Evolutionary conservation across 2,113 vertebrate genomes (phyloP).

Genomic region (Redunca redunca): DNA sequence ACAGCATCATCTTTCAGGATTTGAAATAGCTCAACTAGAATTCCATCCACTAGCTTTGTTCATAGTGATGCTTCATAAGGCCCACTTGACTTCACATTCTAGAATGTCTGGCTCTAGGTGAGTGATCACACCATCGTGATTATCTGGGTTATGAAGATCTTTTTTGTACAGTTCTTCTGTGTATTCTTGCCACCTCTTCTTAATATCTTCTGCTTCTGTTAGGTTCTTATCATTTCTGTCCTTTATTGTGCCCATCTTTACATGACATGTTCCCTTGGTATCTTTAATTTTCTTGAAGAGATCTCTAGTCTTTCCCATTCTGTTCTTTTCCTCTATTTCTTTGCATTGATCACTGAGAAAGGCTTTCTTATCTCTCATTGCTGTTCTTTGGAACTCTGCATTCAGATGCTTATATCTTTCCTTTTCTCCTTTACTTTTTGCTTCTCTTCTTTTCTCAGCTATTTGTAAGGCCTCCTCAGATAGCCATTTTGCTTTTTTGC

Average conservation of each 20-base stretch:
- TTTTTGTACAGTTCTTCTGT: background rate
- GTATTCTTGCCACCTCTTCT: background rate
- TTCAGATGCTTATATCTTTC: background rate
- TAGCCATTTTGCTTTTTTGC: background rate
- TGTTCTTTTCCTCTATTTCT: background rate
- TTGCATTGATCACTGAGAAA: background rate
- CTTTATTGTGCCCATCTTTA: background rate
- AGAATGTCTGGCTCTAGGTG: background rate
- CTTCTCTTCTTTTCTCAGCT: background rate
- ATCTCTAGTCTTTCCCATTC: background rate
- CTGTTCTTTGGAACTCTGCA: background rate
- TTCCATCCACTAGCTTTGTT: background rate
- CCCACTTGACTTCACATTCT: background rate
- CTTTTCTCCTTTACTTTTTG: background rate
- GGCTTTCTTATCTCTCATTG: background rate
- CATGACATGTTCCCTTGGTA: background rate
- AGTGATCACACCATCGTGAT: background rate
- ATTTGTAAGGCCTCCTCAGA: background rate
- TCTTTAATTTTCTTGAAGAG: background rate
- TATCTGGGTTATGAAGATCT: background rate
- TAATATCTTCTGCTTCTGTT: background rate
- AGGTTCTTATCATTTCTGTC: background rate
- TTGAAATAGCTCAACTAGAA: background rate
- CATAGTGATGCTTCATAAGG: rapidly evolving
- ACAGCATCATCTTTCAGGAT: background rate